These are phyloP conservation scores for Podarcis lilfordi DNA, from an alignment of 2,797 vertebrate species.

Conservation along the genomic window DNA sequence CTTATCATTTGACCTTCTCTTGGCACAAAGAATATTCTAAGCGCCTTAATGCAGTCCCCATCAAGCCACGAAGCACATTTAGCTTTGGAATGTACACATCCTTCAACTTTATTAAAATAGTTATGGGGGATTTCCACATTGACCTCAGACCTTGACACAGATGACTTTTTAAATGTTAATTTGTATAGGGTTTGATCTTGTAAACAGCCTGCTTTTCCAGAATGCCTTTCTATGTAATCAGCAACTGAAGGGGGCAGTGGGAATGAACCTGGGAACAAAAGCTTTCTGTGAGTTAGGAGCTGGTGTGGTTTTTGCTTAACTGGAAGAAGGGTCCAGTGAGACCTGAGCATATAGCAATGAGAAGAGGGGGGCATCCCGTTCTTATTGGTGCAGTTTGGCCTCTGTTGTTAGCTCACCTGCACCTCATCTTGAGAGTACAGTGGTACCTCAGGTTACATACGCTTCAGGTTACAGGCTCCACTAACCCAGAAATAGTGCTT, in stretches of 20 bases:
- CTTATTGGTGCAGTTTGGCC: not conserved
- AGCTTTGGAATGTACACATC: not conserved
- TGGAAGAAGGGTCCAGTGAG: too few species aligned
- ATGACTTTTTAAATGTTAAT: not conserved
- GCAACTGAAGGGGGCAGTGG: not conserved
- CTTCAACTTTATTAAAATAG: not conserved
- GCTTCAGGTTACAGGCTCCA: too few species aligned
- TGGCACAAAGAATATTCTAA: conserved; percentile 11
- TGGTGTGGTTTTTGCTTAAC: too few species aligned
- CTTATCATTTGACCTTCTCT: conserved; percentile 1
- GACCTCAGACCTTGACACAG: not conserved
- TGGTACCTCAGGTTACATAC: too few species aligned
- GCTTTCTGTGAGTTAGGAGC: not conserved
- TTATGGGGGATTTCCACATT: not conserved
- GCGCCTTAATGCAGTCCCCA: not conserved
- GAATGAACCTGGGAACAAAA: not conserved
- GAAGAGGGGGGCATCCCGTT: not conserved
- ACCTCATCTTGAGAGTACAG: not conserved
- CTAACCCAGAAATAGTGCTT: too few species aligned
- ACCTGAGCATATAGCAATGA: too few species aligned
- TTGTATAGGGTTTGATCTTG: not conserved
- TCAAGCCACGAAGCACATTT: not conserved
- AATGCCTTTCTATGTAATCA: not conserved
- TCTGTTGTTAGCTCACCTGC: not conserved
- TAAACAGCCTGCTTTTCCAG: not conserved